Conservation (phyloP, 2,113 vertebrate species). For the Carassius auratus region DNA sequence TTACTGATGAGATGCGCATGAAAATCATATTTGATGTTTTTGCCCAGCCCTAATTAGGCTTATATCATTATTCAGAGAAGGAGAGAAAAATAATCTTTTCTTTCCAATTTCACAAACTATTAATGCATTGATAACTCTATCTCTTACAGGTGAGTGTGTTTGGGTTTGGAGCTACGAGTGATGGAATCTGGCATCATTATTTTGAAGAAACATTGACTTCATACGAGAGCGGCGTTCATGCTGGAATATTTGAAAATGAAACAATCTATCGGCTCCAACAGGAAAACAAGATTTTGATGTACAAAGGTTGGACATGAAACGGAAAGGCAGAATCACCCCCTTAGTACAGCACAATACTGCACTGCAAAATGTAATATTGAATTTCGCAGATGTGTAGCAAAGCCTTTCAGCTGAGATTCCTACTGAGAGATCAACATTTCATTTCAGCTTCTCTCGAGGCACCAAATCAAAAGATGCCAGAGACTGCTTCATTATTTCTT, state of each 20-base stretch:
- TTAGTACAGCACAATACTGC: not conserved
- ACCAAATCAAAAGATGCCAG: too few species aligned
- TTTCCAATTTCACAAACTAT: too few species aligned
- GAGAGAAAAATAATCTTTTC: too few species aligned
- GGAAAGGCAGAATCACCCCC: not conserved
- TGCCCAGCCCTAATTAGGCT: too few species aligned
- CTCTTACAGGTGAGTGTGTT: slow-evolving; percentile 84
- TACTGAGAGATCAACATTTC: too few species aligned
- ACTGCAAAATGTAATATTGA: not conserved
- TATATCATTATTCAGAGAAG: too few species aligned
- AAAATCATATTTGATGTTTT: too few species aligned
- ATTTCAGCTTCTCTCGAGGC: too few species aligned
- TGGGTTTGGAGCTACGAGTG: slow-evolving; percentile 88
- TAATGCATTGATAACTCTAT: not conserved
- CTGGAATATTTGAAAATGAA: slow-evolving; percentile 87
- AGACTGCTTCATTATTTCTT: too few species aligned
- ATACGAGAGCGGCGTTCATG: slow-evolving; percentile 86
- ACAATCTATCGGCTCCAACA: slow-evolving; percentile 82
- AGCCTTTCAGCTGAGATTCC: not conserved
- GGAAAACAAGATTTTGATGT: slow-evolving; percentile 86
- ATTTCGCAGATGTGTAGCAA: not conserved
- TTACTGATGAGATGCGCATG: too few species aligned
- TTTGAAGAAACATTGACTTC: slow-evolving; percentile 87
- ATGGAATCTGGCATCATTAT: slow-evolving; percentile 96
- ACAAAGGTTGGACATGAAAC: slow-evolving; percentile 71